These are phyloP conservation scores for Mycetomoellerius zeteki DNA, from an alignment of 1,140 invertebrate species.

Conservation along the genomic window DNA sequence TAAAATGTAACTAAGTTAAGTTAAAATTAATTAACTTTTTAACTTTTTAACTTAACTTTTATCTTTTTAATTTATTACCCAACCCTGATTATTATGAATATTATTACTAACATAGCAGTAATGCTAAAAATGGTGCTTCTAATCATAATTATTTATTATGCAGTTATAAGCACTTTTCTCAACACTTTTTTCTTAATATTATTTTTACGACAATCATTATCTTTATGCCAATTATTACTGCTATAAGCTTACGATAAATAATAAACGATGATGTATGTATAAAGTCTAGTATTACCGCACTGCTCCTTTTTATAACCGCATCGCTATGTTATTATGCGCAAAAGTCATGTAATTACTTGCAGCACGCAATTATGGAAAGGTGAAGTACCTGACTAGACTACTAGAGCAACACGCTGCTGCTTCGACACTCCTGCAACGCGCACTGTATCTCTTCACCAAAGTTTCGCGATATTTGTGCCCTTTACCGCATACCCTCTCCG, in stretches of 20 bases:
- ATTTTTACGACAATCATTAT: neutral
- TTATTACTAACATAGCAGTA: too few relatives aligned
- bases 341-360: slow-evolving; percentile 11
- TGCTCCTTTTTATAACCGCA: neutral
- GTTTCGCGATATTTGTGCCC: slow-evolving; percentile 44
- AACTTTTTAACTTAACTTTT: too few relatives aligned
- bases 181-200: neutral
- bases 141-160: too few relatives aligned
- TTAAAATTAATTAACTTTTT: too few relatives aligned
- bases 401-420: slow-evolving; percentile 16
- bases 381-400: neutral
- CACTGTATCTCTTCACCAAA: slow-evolving; percentile 37
- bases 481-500: slow-evolving; percentile 50
- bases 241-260: neutral
- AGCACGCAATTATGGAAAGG: neutral
- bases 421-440: slow-evolving; percentile 43
- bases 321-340: neutral
- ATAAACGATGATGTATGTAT: neutral
- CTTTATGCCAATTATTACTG: neutral
- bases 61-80: too few relatives aligned
- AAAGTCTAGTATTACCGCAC: neutral
- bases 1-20: too few relatives aligned
- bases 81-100: too few relatives aligned
- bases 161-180: too few relatives aligned
- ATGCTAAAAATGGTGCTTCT: too few relatives aligned